These are phyloP conservation scores for Tridacna gigas DNA, from an alignment of 2,888 invertebrate genomes.

Conservation along the genomic window DNA sequence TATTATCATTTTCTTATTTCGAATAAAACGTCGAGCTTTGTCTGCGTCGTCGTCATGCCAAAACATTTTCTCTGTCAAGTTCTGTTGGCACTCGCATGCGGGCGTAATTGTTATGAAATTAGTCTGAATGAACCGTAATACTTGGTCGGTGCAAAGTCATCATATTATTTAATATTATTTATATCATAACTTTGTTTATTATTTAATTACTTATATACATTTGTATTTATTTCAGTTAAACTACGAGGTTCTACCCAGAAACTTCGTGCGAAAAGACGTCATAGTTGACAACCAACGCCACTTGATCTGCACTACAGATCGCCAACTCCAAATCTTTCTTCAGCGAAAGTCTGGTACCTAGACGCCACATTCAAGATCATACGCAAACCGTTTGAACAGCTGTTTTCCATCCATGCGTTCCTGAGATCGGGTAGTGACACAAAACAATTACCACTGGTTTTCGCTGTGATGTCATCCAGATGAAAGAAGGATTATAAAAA, in stretches of 20 bases:
- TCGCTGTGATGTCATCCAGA: slow-evolving; percentile 2
- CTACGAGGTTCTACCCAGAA: neutral
- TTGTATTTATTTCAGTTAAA: neutral
- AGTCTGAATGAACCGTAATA: too few relatives aligned
- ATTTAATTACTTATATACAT: too few relatives aligned
- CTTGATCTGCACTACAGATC: slow-evolving; percentile 24
- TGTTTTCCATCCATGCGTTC: slow-evolving; percentile 7
- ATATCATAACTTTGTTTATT: too few relatives aligned
- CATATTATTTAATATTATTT: too few relatives aligned
- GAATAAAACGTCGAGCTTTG: too few relatives aligned
- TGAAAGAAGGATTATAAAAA: too few relatives aligned
- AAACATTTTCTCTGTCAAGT: too few relatives aligned
- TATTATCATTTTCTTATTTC: too few relatives aligned
- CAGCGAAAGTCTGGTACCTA: slow-evolving; percentile 14
- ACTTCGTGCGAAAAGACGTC: slow-evolving; percentile 9
- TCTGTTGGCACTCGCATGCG: too few relatives aligned
- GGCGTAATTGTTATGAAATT: too few relatives aligned
- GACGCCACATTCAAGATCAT: slow-evolving; percentile 20
- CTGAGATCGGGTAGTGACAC: neutral
- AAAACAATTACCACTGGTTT: slow-evolving; percentile 13
- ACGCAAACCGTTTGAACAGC: slow-evolving; percentile 7
- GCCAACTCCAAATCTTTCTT: neutral
- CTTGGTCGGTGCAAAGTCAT: too few relatives aligned
- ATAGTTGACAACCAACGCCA: slow-evolving; percentile 21
- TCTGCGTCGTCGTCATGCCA: too few relatives aligned